Conservation (phyloP, 2,113 vertebrate genomes). For the rat (Rattus norvegicus) region DNA sequence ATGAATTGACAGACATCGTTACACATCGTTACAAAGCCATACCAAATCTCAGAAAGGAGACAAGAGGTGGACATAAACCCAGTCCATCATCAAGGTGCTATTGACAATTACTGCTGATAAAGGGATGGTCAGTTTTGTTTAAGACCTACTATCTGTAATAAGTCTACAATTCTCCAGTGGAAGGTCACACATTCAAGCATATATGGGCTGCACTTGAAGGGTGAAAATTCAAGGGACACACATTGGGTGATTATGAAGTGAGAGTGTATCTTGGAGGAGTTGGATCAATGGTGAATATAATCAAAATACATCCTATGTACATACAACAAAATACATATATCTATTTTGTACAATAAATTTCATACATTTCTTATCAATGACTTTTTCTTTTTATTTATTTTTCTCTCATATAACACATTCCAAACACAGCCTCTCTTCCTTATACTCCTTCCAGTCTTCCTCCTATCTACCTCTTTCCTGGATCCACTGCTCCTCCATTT, state of each 20-base stretch:
- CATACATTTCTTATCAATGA: neutral
- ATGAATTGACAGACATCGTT: neutral
- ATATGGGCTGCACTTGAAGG: neutral
- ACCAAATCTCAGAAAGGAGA: neutral
- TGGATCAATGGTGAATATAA: neutral
- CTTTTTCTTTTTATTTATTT: neutral
- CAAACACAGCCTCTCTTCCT: neutral
- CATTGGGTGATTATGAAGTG: neutral
- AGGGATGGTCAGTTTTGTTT: neutral
- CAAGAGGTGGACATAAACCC: neutral
- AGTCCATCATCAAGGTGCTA: neutral
- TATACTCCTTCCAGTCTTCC: neutral
- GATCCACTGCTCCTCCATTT: neutral
- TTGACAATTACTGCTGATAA: neutral
- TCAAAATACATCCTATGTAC: neutral
- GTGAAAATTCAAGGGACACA: neutral
- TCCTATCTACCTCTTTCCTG: neutral
- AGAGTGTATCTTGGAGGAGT: neutral
- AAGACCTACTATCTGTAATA: neutral
- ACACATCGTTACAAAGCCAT: neutral
- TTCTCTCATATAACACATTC: neutral
- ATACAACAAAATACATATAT: too few relatives aligned
- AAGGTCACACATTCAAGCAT: neutral
- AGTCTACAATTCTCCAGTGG: neutral
- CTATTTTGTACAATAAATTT: too few relatives aligned